Percentiles rank a stretch among this genome's conserved stretches.
These are phyloP conservation scores for Hymenopus coronatus DNA, from an alignment of 2,888 invertebrate genomes.

Conservation along the genomic window DNA sequence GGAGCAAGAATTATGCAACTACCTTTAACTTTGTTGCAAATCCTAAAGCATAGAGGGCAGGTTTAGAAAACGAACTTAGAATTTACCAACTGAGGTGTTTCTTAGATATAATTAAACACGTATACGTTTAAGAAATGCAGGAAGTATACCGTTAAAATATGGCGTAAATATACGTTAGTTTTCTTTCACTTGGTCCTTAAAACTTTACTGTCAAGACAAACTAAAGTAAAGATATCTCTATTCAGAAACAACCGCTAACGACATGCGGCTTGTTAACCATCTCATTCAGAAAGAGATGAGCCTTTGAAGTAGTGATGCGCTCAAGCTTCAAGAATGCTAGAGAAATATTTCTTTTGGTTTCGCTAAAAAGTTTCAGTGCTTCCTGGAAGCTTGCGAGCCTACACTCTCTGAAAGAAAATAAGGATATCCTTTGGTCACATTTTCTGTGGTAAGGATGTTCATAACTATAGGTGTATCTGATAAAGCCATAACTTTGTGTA, in stretches of 20 bases:
- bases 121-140: no score
- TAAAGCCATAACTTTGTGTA: no score
- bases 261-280: not conserved
- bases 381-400: not conserved
- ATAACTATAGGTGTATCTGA: no score
- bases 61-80: no score
- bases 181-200: not conserved
- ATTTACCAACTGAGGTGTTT: no score
- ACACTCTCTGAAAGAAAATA: not conserved
- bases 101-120: no score
- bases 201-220: not conserved
- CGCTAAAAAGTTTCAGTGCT: not conserved
- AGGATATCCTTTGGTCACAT: no score
- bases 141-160: not conserved
- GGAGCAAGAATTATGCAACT: no score
- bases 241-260: not conserved
- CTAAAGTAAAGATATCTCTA: not conserved
- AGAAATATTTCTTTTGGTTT: not conserved
- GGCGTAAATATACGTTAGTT: not conserved
- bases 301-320: not conserved
- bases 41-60: no score
- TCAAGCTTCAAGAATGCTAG: not conserved
- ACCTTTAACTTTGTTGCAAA: no score
- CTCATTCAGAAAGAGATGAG: not conserved
- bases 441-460: no score